phyloP scores from a whole-genome alignment of 2,797 vertebrate species.

The Meriones psammophilus region DNA sequence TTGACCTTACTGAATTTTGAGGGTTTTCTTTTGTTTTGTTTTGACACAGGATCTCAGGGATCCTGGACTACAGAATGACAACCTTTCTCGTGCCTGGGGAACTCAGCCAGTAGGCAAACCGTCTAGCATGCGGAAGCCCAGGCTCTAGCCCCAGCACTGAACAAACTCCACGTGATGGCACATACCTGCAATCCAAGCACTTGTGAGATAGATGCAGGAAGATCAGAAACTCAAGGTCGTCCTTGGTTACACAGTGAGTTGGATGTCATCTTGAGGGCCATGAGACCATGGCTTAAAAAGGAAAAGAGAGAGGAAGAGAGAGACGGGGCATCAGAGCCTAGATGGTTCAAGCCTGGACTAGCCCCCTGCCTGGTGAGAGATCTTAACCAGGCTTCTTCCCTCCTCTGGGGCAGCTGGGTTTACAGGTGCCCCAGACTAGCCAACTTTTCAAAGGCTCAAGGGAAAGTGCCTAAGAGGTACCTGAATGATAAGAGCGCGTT shows the following conservation, averaged over 20 bases:
- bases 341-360: neutral
- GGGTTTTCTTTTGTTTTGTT: neutral
- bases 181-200: neutral
- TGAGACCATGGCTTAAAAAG: neutral
- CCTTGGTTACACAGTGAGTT: neutral
- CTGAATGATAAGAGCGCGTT: neutral
- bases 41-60: neutral
- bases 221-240: neutral
- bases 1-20: neutral
- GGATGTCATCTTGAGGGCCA: neutral
- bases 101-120: neutral
- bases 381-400: neutral
- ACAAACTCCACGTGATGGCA: neutral
- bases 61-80: neutral
- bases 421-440: neutral
- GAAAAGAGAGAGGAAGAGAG: neutral
- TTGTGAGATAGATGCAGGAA: neutral
- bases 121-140: too few species aligned
- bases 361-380: neutral
- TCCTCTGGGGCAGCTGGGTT: neutral
- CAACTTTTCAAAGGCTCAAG: neutral
- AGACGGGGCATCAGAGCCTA: too few species aligned
- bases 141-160: neutral
- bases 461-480: neutral
- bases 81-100: neutral